Conservation (phyloP, 2,888 invertebrate species). For the Sminthurides aquaticus region DNA sequence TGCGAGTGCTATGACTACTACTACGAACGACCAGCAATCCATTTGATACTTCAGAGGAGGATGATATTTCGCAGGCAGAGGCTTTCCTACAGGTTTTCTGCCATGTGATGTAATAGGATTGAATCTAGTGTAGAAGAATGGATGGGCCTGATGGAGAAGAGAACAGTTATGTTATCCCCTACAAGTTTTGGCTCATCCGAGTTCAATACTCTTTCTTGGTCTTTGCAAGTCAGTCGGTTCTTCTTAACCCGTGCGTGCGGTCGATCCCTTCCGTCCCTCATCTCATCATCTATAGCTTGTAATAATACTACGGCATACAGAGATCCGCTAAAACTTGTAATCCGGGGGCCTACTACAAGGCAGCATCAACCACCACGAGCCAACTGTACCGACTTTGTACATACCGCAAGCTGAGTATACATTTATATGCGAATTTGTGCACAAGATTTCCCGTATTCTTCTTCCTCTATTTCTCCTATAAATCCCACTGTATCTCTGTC, state of each 20-base stretch:
- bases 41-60: not conserved
- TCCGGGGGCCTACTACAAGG: no score
- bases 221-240: constrained; percentile 30
- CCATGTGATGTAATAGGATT: no score
- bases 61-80: not conserved
- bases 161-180: constrained; percentile 33
- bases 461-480: no score
- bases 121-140: not conserved
- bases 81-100: not conserved
- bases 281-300: not conserved
- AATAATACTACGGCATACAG: no score
- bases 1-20: not conserved
- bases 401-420: no score
- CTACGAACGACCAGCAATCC: not conserved
- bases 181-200: constrained; percentile 31
- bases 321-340: no score
- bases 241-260: constrained; percentile 29
- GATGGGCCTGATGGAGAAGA: constrained; percentile 22
- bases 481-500: no score
- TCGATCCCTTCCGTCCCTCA: constrained; percentile 13
- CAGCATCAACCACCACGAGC: no score
- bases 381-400: no score
- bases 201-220: constrained; percentile 33
- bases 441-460: no score
- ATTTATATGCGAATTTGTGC: no score